Percentiles rank a stretch among this genome's conserved stretches.
Evolutionary conservation across 2,888 invertebrate species (phyloP).

Genomic region (Sepiola atlantica): DNA sequence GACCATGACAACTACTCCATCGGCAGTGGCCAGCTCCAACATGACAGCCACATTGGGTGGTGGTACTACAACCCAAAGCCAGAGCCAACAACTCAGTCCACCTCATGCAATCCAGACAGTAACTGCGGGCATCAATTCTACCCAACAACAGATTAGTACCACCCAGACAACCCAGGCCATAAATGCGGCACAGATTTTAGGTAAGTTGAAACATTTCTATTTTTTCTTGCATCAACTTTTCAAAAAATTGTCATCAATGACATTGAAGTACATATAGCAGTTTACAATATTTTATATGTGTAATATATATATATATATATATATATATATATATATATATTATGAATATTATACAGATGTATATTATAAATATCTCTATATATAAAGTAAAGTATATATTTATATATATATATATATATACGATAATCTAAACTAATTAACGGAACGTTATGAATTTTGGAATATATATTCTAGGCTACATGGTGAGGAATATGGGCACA

Average conservation of each 20-base stretch:
- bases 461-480: no score
- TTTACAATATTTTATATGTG: no score
- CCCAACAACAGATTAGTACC: conserved; percentile 39
- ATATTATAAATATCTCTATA: no score
- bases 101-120: conserved; percentile 35
- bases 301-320: no score
- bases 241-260: neutral
- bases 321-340: neutral
- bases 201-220: neutral
- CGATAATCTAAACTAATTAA: no score
- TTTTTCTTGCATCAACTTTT: neutral
- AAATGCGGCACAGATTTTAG: conserved; percentile 44
- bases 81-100: conserved; percentile 35
- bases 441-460: no score
- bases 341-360: neutral
- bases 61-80: conserved; percentile 38
- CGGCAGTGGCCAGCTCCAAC: conserved; percentile 10
- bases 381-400: no score
- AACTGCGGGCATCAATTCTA: conserved; percentile 12
- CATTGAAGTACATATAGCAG: no score
- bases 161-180: conserved; percentile 41
- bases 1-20: conserved; percentile 51
- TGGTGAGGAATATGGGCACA: no score
- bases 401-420: no score
- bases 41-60: conserved; percentile 40